Percentiles rank a stretch among this genome's conserved stretches.
These are phyloP conservation scores for Rutilus rutilus DNA, from an alignment of 2,113 vertebrate genomes.

Conservation along the genomic window DNA sequence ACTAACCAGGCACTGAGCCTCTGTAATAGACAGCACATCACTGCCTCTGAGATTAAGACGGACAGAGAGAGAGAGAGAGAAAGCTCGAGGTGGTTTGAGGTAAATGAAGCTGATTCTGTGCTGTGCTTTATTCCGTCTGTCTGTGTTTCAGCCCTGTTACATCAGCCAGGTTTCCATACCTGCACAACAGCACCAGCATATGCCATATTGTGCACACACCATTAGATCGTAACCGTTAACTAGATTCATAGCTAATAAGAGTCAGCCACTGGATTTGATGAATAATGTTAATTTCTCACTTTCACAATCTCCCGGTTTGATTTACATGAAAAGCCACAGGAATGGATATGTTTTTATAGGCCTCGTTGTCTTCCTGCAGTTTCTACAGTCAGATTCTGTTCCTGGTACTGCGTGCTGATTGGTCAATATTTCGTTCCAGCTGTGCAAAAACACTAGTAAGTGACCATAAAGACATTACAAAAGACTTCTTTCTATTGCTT, in stretches of 20 bases:
- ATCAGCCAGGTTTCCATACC: conserved; percentile 55
- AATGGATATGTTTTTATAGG: neutral
- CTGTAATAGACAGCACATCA: conserved; percentile 55
- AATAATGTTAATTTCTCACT: conserved; percentile 14
- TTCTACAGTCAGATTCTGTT: neutral
- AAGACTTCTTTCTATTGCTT: neutral
- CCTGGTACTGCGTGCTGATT: neutral
- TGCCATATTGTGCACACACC: conserved; percentile 20
- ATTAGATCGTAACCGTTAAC: conserved; percentile 7
- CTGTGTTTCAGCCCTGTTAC: conserved; percentile 51
- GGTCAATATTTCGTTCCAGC: neutral
- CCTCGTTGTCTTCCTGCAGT: neutral
- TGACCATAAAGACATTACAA: too few relatives aligned
- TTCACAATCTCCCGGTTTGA: neutral
- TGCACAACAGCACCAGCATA: conserved; percentile 27
- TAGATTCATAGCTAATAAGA: conserved; percentile 6
- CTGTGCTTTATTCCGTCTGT: conserved; percentile 46
- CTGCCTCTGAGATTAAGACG: conserved; percentile 49
- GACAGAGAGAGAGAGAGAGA: conserved; percentile 39
- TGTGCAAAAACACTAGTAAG: neutral
- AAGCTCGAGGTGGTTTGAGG: conserved; percentile 38
- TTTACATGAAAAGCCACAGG: conserved; percentile 4
- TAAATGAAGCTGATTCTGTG: conserved; percentile 50
- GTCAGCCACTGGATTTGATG: conserved; percentile 18
- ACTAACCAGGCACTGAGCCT: conserved; percentile 55